These are phyloP conservation scores for Upupa epops DNA, from an alignment of 2,113 vertebrate genomes.

Conservation along the genomic window DNA sequence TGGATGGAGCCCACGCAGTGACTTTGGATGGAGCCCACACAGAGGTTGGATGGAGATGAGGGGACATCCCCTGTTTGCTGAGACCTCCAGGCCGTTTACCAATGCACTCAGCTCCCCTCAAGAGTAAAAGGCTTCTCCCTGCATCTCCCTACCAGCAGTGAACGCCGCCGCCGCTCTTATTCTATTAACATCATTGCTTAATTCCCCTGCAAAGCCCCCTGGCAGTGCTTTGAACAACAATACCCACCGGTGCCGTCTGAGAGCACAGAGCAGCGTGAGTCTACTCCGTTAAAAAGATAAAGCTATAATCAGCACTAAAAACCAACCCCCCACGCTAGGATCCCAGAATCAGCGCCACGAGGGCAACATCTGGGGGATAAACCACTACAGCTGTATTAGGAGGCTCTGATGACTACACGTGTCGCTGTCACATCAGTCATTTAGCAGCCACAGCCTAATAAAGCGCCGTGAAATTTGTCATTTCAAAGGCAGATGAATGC, in stretches of 20 bases:
- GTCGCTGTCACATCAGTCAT: not conserved
- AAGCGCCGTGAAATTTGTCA: conserved; percentile 23
- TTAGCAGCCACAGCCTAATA: not conserved
- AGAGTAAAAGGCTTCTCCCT: not conserved
- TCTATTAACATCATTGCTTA: not conserved
- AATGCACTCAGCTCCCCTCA: not conserved
- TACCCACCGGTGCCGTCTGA: not conserved
- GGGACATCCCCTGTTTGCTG: not conserved
- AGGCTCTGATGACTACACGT: not conserved
- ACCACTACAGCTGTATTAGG: not conserved
- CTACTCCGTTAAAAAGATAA: not conserved
- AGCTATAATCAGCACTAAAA: no score
- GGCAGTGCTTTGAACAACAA: not conserved
- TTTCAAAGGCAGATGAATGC: conserved; percentile 35
- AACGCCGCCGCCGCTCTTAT: not conserved
- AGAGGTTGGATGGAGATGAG: not conserved
- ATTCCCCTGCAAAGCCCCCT: not conserved
- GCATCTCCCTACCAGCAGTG: not conserved
- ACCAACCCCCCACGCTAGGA: not conserved
- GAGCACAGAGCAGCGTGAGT: not conserved
- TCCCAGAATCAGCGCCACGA: not conserved
- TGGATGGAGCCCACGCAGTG: no score
- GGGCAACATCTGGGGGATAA: not conserved
- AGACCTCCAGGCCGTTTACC: not conserved
- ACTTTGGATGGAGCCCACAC: no score